Conservation (phyloP, 30 jellyfish, hydroid and myxozoan species). For the Aurelia coerulea region DNA sequence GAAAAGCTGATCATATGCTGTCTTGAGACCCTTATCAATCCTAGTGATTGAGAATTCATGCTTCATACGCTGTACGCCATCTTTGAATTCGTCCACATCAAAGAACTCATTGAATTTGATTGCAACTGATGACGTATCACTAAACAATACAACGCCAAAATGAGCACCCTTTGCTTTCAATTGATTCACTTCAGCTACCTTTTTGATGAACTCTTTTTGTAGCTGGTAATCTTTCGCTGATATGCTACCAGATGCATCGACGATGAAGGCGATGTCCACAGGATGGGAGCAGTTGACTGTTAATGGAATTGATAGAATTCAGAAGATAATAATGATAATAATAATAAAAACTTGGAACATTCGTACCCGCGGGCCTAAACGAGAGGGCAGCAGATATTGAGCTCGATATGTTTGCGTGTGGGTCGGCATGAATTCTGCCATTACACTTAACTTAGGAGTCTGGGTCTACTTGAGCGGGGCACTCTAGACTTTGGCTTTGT, state of each 20-base stretch:
- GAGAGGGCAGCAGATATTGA: too few relatives aligned
- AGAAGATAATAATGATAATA: too few relatives aligned
- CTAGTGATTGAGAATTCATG: conserved; percentile 66
- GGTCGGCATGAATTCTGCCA: too few relatives aligned
- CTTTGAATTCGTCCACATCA: conserved; percentile 44
- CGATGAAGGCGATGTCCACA: conserved; percentile 67
- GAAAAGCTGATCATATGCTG: conserved; percentile 60
- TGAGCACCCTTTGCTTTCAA: conserved; percentile 51
- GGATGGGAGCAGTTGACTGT: conserved; percentile 39
- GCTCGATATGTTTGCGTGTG: too few relatives aligned
- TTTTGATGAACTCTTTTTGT: conserved; percentile 62
- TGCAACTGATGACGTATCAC: conserved; percentile 57
- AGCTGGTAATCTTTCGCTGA: conserved; percentile 46
- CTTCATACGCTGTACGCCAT: conserved; percentile 48
- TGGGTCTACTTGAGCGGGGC: too few relatives aligned
- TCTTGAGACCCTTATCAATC: conserved; percentile 60
- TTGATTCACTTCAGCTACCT: conserved; percentile 21
- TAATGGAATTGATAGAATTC: not conserved
- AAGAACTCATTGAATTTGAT: conserved; percentile 57
- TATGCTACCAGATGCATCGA: conserved; percentile 73
- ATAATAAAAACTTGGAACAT: too few relatives aligned
- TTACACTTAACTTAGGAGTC: too few relatives aligned
- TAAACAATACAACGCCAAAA: conserved; percentile 59
- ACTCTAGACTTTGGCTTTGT: too few relatives aligned
- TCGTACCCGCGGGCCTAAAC: too few relatives aligned